Conservation (phyloP, 2,888 invertebrate genomes). For the Ormyrus labotus region DNA sequence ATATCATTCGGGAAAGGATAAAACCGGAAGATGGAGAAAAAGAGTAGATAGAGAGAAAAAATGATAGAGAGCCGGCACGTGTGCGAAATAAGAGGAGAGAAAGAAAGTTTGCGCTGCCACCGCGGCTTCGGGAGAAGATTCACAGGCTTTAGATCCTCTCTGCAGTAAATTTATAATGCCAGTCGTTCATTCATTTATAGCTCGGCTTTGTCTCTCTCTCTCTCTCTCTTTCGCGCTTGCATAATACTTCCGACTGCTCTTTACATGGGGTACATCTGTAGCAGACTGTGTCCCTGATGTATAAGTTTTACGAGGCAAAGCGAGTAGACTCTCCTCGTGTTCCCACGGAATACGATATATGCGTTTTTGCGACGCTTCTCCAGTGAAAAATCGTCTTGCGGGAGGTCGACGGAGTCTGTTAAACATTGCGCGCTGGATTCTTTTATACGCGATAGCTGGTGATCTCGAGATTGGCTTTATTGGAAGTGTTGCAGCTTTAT, state of each 20-base stretch:
- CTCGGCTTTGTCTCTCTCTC: neutral
- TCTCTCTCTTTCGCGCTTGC: neutral
- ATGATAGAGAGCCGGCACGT: slow-evolving; percentile 25
- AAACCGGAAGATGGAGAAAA: neutral
- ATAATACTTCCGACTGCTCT: neutral
- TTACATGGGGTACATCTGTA: neutral
- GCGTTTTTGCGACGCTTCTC: no score
- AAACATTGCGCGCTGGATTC: no score
- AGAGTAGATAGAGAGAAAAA: neutral
- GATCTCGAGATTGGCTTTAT: no score
- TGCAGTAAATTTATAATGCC: slow-evolving; percentile 33
- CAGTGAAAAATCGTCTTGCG: no score
- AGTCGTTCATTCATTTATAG: slow-evolving; percentile 19
- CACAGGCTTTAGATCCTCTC: slow-evolving; percentile 10
- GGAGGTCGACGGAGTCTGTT: no score
- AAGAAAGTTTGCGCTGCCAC: neutral
- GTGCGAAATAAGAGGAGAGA: slow-evolving; percentile 13
- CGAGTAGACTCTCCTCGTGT: neutral
- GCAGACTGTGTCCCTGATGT: neutral
- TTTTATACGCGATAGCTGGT: no score
- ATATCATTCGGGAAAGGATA: neutral
- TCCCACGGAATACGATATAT: no score
- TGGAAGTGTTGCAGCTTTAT: no score
- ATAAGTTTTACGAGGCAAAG: slow-evolving; percentile 33
- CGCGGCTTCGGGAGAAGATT: neutral